phyloP scores from a whole-genome alignment of 2,113 vertebrate species.

The Anarhynchus alexandrinus region DNA sequence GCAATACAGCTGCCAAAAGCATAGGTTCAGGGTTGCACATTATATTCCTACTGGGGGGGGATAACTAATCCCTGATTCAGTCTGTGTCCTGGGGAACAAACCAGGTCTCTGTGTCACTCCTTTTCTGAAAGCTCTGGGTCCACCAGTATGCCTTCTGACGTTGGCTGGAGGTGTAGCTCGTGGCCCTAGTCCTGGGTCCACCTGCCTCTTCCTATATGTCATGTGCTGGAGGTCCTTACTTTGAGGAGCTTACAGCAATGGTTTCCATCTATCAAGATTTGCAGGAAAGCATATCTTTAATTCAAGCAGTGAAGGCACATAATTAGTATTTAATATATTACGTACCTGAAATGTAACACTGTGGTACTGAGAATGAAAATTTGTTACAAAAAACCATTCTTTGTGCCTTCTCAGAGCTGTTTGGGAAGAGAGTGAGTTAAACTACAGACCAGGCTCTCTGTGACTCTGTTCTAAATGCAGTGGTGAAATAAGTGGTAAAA shows the following conservation, averaged over 20 bases:
- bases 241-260: neutral
- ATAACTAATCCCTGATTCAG: neutral
- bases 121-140: neutral
- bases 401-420: neutral
- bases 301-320: neutral
- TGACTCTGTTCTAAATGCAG: neutral
- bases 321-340: neutral
- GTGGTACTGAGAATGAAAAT: neutral
- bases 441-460: neutral
- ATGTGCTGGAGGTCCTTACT: neutral
- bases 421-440: conserved; percentile 8
- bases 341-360: neutral
- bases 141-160: neutral
- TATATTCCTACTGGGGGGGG: neutral
- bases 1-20: neutral
- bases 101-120: accelerated
- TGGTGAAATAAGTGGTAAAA: conserved; percentile 34
- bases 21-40: neutral
- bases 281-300: neutral
- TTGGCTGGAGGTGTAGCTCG: neutral
- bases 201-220: neutral
- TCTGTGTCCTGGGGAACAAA: neutral
- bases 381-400: neutral
- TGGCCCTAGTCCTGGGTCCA: neutral
- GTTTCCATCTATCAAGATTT: neutral